Evolutionary conservation across 2,888 invertebrate species (phyloP), one percentile per base, ranked within the genome.

Genomic region (Noctua fimbriata): DNA sequence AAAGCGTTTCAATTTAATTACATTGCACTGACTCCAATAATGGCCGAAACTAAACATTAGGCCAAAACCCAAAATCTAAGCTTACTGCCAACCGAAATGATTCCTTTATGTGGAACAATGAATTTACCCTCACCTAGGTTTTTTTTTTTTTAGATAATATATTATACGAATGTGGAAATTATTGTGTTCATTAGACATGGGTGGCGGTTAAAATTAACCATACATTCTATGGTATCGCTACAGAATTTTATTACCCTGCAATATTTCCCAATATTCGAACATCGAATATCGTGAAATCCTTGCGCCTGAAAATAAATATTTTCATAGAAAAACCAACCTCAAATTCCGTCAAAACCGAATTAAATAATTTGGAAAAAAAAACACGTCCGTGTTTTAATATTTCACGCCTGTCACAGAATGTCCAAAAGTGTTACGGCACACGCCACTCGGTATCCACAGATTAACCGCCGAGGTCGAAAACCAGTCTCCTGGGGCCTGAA

Each of bases 391-490:
- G 75, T 89, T 89, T 89, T 89, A 89, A 89, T 89, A 89, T 89
- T 87, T 89, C 86, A 89, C 83, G 83, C 75, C 81, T 89, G 89
- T 89, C 90, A 86, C 78, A 55, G 63, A 49, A 60, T 82, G 90
- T 90, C 89, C 81, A 70, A 87, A 84, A 84, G 75, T 86, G 75
- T 89, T 87, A 79, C 70, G 78, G 77, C 77, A 76, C 66, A 79
- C 78, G 85, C 89, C 85, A 86, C 79, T 90, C 82, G 71, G 88
- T 89, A 88, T 84, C 83, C 80, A 74, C 89, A 88, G 91, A 92
- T 91, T 89, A 92, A 90, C 91, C 81, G 86, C 73, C 72, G 86
- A 83, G 87, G 84, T 84, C 90, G 77, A 78, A 79, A 73, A 83
- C 82, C 75, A 77, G 77, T 84, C 90, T 67, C 88, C 24, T 71